phyloP scores from a whole-genome alignment of 2,888 invertebrate species.

The Ametastegia equiseti region DNA sequence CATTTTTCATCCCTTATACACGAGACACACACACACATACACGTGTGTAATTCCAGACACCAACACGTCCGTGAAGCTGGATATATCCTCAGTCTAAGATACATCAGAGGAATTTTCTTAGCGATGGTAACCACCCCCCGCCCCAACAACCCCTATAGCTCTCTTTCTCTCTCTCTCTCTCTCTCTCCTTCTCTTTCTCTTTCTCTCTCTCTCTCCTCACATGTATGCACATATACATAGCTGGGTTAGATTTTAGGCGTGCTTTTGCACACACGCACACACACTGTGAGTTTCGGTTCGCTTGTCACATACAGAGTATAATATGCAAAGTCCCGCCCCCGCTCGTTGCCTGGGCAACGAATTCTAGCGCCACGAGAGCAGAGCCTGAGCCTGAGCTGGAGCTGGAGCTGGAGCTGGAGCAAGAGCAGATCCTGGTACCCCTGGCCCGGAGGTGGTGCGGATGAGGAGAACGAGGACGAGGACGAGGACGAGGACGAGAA shows the following conservation, averaged over 20 bases:
- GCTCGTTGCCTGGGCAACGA: constrained; percentile 71
- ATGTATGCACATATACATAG: neutral
- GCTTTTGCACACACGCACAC: neutral
- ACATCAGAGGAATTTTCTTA: neutral
- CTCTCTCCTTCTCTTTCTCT: no score
- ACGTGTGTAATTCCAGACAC: neutral
- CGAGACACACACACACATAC: neutral
- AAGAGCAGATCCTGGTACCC: constrained; percentile 52
- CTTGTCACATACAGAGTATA: constrained; percentile 74
- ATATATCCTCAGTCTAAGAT: neutral
- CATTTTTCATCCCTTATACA: no score
- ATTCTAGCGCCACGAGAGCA: constrained; percentile 66
- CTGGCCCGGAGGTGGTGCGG: constrained; percentile 50
- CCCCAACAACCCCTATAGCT: no score
- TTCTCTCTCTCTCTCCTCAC: no score
- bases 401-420: constrained; percentile 57
- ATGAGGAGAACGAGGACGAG: constrained; percentile 46
- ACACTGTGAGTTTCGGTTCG: constrained; percentile 45
- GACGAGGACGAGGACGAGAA: constrained; percentile 48
- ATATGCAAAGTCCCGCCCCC: constrained; percentile 75
- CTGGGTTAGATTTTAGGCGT: constrained; percentile 18
- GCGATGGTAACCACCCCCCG: neutral
- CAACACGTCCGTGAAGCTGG: no score
- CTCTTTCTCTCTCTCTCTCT: no score
- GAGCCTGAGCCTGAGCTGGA: constrained; percentile 55